These are phyloP conservation scores for Conus ventricosus DNA, from an alignment of 1,140 invertebrate species.

Conservation along the genomic window DNA sequence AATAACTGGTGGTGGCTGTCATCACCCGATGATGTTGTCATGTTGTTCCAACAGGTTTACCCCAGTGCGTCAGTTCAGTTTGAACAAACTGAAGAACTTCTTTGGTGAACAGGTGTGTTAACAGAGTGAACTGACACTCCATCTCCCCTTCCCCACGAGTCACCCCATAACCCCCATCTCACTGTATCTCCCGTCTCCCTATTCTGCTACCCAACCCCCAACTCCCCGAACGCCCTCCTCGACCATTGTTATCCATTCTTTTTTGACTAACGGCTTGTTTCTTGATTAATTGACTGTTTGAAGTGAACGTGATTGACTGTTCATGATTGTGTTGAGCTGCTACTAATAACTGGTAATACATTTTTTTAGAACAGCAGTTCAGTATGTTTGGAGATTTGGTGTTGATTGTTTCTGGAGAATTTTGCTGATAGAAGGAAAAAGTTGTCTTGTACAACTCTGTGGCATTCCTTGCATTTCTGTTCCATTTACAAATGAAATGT, in stretches of 20 bases:
- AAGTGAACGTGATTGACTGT: not conserved
- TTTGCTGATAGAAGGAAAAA: too few relatives aligned
- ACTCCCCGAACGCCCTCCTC: too few relatives aligned
- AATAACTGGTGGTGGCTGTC: not conserved
- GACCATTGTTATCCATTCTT: not conserved
- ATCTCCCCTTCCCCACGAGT: not conserved
- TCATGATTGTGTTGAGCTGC: not conserved
- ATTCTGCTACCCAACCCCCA: not conserved
- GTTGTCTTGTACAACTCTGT: too few relatives aligned
- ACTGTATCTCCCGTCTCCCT: not conserved
- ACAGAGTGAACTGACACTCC: not conserved
- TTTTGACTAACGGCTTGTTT: not conserved
- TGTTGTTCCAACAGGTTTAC: conserved; percentile 43
- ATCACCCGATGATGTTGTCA: not conserved
- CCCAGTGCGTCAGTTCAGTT: conserved; percentile 57
- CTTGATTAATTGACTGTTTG: not conserved
- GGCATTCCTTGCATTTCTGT: too few relatives aligned
- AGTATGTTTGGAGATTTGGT: not conserved
- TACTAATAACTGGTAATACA: not conserved
- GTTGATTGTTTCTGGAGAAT: not conserved
- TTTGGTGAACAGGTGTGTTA: conserved; percentile 75
- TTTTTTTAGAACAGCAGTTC: not conserved
- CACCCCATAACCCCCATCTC: not conserved
- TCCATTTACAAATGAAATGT: too few relatives aligned
- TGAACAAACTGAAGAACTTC: conserved; percentile 75